Evolutionary conservation across 2,888 invertebrate species (phyloP), one percentile per base, ranked within the genome.

Genomic region (Frankliniella fusca): DNA sequence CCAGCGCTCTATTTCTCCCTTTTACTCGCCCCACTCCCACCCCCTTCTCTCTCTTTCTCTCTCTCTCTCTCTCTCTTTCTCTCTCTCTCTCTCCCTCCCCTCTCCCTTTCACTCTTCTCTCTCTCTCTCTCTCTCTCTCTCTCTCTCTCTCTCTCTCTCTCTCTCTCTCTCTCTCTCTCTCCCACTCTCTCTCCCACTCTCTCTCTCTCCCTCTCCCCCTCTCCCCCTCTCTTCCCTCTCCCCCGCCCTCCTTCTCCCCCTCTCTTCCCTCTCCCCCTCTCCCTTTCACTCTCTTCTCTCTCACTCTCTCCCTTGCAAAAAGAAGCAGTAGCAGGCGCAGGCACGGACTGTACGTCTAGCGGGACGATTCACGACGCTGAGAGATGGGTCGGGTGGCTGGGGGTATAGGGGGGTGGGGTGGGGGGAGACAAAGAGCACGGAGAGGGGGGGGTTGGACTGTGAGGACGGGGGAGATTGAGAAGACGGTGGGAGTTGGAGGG

Each of bases 221-320:
- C 38, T 50, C 50, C 28, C 61, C 50, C 65, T 81, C 80, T 82
- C 80, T 80, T 80, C 80, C 54, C 80, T 82, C 80, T 82, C 80
- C 49, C 82, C 49, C 82, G 81, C 80, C 49, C 82, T 80, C 61
- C 50, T 54, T 82, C 18, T 80, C 48, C 20, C 80, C 15, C 49
- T 38, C 20, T 8, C 80, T 20, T 65, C 65, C 20, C 65, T 65
- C 65, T 65, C 20, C 20, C 65, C 20, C 65, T 65, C 65, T 10
- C 65, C 7, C 65, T 65, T 7, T 20, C 65, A 1, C 65, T 50
- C 50, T 50, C 50, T 50, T 15, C 15, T 50, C 50, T 50, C 50
- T 50, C 50, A 50, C 10, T 15, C 50, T n/a, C n/a, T n/a, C n/a
- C n/a, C n/a, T n/a, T 5, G 38, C 38, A 2, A 38, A 38, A 38